These are phyloP conservation scores for Toxostoma redivivum DNA, from an alignment of 2,113 vertebrate species.

Conservation along the genomic window DNA sequence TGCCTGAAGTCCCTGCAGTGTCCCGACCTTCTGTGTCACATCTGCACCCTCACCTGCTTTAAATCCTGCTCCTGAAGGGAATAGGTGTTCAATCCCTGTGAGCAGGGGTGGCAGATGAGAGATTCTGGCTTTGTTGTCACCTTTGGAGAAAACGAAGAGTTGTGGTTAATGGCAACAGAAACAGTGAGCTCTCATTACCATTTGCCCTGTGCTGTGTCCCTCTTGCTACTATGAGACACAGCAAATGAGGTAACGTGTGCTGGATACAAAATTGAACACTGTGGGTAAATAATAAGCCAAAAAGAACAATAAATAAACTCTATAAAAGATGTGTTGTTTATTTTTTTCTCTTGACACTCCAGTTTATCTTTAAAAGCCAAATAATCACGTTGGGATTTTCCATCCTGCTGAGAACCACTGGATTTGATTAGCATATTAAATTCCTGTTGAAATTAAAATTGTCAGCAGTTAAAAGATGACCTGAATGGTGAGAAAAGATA, in stretches of 20 bases:
- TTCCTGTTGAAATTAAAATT: conserved; percentile 19
- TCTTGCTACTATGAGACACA: not conserved
- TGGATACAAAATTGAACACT: not conserved
- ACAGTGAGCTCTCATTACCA: not conserved
- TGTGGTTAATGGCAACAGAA: not conserved
- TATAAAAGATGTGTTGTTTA: not conserved
- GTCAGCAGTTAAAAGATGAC: not conserved
- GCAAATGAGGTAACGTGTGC: not conserved
- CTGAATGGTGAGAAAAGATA: not conserved
- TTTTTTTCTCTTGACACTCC: not conserved
- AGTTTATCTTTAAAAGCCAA: not conserved
- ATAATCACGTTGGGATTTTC: not conserved
- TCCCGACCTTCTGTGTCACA: not conserved
- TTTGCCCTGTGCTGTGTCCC: not conserved
- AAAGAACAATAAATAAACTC: not conserved
- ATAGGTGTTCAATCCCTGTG: not conserved
- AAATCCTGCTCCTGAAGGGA: not conserved
- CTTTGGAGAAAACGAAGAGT: not conserved
- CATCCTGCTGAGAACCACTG: not conserved
- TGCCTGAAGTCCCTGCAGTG: not conserved
- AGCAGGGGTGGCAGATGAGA: not conserved
- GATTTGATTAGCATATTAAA: conserved; percentile 39
- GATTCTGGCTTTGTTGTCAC: not conserved
- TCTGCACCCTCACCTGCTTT: not conserved
- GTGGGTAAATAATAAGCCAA: not conserved